phyloP scores from a whole-genome alignment of 2,888 invertebrate genomes.

The Andrena bucephala region DNA sequence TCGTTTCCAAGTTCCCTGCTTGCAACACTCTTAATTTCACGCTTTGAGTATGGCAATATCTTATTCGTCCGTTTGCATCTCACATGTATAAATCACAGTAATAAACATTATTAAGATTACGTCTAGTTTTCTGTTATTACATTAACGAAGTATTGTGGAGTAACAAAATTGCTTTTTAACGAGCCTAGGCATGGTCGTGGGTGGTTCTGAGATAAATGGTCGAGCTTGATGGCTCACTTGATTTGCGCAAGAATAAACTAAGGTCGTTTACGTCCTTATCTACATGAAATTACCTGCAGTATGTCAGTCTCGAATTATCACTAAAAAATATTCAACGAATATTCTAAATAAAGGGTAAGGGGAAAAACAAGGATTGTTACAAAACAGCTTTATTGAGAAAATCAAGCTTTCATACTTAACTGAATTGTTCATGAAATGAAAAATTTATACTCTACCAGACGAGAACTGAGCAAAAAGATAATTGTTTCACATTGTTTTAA shows the following conservation, averaged over 20 bases:
- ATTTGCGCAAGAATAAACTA: neutral
- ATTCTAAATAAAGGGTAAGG: too few relatives aligned
- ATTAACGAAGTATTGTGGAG: neutral
- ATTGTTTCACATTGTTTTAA: too few relatives aligned
- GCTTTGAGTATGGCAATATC: neutral
- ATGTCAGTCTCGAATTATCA: too few relatives aligned
- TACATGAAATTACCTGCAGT: too few relatives aligned
- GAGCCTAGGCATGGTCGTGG: neutral
- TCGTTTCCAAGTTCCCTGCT: neutral
- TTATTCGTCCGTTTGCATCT: neutral
- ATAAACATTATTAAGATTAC: constrained; percentile 1
- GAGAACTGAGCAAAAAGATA: too few relatives aligned
- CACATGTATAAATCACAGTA: neutral
- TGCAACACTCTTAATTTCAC: neutral
- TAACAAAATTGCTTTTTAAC: neutral
- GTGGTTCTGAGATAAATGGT: neutral
- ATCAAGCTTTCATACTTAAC: too few relatives aligned
- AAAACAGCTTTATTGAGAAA: too few relatives aligned
- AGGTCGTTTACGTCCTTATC: neutral
- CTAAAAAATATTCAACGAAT: too few relatives aligned
- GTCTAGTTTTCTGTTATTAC: neutral
- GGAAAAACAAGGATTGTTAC: too few relatives aligned
- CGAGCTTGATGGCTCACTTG: neutral
- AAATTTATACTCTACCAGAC: too few relatives aligned
- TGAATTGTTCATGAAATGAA: too few relatives aligned